A percentile compares a stretch with the other conserved stretches of the same genome.
Conservation (phyloP, 2,113 vertebrate species). For the Syngnathus scovelli region DNA sequence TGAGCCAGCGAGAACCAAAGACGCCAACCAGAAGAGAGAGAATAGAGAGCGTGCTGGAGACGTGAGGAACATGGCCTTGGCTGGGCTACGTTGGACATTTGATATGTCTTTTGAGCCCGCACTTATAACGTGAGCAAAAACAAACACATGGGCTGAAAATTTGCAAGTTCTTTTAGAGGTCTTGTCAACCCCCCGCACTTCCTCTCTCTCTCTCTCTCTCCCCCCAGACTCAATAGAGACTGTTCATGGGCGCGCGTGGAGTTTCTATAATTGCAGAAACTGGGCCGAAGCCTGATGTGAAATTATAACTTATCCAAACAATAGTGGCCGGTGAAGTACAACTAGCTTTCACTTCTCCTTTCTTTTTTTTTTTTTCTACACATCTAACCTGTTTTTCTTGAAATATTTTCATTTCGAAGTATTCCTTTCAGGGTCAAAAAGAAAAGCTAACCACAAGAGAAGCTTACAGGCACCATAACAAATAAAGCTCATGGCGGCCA, state of each 20-base stretch:
- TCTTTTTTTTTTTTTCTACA: constrained; percentile 31
- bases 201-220: constrained; percentile 10
- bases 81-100: constrained; percentile 68
- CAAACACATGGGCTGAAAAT: constrained; percentile 73
- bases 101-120: constrained; percentile 74
- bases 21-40: constrained; percentile 52
- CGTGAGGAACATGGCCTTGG: constrained; percentile 66
- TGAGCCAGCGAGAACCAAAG: constrained; percentile 53
- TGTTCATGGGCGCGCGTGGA: constrained; percentile 64
- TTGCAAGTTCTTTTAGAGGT: constrained; percentile 60
- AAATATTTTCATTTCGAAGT: constrained; percentile 63
- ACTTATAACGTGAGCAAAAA: constrained; percentile 74
- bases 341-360: constrained; percentile 54
- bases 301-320: constrained; percentile 70
- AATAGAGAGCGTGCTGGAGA: constrained; percentile 60
- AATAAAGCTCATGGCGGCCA: constrained; percentile 56
- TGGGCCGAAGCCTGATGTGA: constrained; percentile 60
- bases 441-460: constrained; percentile 61
- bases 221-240: constrained; percentile 68
- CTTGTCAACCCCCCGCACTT: constrained; percentile 23
- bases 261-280: constrained; percentile 71
- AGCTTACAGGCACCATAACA: constrained; percentile 62
- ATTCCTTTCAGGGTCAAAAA: constrained; percentile 54
- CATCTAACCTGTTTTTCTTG: constrained; percentile 14
- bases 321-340: constrained; percentile 52